Evolutionary conservation across 2,797 vertebrate species (phyloP), one percentile per base, ranked within the genome.

Genomic region (Coluber constrictor): DNA sequence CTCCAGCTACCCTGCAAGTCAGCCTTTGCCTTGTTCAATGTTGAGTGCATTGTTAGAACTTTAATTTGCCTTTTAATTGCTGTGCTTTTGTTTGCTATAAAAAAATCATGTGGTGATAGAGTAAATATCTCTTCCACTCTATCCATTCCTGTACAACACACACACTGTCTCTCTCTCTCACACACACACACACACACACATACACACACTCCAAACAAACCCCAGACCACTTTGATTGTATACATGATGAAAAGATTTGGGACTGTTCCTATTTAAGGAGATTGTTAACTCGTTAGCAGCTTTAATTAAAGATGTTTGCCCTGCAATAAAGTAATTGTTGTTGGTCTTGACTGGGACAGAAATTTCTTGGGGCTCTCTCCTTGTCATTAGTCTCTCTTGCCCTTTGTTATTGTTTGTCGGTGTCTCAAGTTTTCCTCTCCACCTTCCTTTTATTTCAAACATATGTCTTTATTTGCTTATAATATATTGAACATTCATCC

Each of bases 31-130:
- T 96, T 95, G 95, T 97, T 97, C 96, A 97, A 97, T 97, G 97
- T 96, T 96, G 96, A 97, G 97, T 96, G 92, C 93, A 59, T 96
- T 96, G 96, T 96, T 96, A 96, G 96, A 97, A 97, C 96, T 97
- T 97, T 97, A 96, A 97, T 97, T 96, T 97, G 95, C 95, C 96
- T 95, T 94, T 96, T 97, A 97, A 97, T 97, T 96, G 88, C 95
- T 1, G 92, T 96, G 94, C 95, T 96, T 95, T 95, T 96, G 70
- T 96, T 96, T 96, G 93, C 94, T 4, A 93, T 95, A 92, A 97
- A 96, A 96, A 97, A 96, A 96, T 96, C 70, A 96, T 96, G 96
- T 96, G 95, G 95, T 97, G 94, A 96, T 96, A 96, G 94, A 94
- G 96, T 96, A 96, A 96, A 97, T 96, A 95, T 91, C 93, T 94